Evolutionary conservation across 2,113 vertebrate genomes (phyloP), one percentile per base, ranked within the genome.

Genomic region (Chelonoidis abingdonii): DNA sequence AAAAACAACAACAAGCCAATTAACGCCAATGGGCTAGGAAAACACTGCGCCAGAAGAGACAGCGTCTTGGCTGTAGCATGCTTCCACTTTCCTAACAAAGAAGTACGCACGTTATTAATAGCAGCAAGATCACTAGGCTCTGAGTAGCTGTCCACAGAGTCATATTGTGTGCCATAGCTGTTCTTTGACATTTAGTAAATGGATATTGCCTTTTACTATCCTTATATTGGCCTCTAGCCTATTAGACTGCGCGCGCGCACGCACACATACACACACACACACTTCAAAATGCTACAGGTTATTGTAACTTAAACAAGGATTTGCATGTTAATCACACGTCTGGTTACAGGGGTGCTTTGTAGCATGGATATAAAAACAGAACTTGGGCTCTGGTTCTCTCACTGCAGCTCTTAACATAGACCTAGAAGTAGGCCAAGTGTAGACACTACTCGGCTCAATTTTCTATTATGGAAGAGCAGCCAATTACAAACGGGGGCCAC

Each of bases 41-140:
- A 89, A 91, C 53, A 90, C 29, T n/a, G 62, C 50, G 41, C 83
- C 89, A 93, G 81, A 93, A 96, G 83, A 80, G 92, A 92, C 38
- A 10, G 49, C 16, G 17, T 83, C 59, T 89, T 72, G 84, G 75
- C 79, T 89, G 75, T 81, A 86, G 78, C 38, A 91, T 53, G 80
- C 56, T 83, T 92, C 86, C 59, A 80, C 83, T 54, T 90, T 95
- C 80, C 56, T 85, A 87, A 50, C 85, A 94, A 62, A 91, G 88
- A 69, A n/a, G 82, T 80, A 78, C 6, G 31, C 38, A 38, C 10
- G 82, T 84, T 86, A 96, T 86, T 92, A 95, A 93, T 1, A 38
- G 14, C 13, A 89, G 52, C 81, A 87, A 29, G 29, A 83, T 93
- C 80, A 84, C 24, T 44, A 57, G 80, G 75, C 75, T 92, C 84